phyloP scores from a whole-genome alignment of 1,140 invertebrate genomes.

The Drosophila varians region DNA sequence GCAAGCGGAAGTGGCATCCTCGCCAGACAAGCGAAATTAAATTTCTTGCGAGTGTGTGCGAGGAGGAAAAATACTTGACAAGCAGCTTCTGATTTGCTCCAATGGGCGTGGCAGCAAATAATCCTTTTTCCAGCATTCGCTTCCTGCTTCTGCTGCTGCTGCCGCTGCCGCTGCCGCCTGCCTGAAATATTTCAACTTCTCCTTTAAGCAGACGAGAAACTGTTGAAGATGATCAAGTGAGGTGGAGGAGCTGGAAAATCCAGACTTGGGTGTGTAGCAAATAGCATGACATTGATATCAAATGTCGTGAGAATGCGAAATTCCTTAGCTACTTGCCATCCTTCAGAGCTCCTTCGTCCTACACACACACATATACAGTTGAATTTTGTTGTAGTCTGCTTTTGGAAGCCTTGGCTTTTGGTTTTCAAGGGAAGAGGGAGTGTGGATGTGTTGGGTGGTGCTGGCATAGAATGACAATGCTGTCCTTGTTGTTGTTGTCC shows the following conservation, averaged over 20 bases:
- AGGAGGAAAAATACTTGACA: slow-evolving; percentile 32
- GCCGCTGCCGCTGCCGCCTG: background rate
- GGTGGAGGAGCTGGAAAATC: background rate
- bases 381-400: slow-evolving; percentile 62
- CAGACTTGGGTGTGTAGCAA: slow-evolving; percentile 50
- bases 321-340: slow-evolving; percentile 32
- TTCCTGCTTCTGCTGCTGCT: background rate
- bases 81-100: slow-evolving; percentile 60
- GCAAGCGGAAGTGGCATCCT: slow-evolving; percentile 59
- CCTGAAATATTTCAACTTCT: slow-evolving; percentile 26
- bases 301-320: slow-evolving; percentile 71
- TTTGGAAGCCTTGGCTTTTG: slow-evolving; percentile 44
- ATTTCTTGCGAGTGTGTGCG: slow-evolving; percentile 37
- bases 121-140: slow-evolving; percentile 56
- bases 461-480: slow-evolving; percentile 36
- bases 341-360: background rate
- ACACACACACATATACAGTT: too few relatives aligned
- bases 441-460: slow-evolving; percentile 4
- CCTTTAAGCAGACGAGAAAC: slow-evolving; percentile 37
- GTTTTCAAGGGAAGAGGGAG: background rate
- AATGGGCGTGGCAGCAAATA: slow-evolving; percentile 70
- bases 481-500: slow-evolving; percentile 25
- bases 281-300: slow-evolving; percentile 79
- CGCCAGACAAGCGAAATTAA: slow-evolving; percentile 76
- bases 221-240: slow-evolving; percentile 27